A percentile compares a stretch with the other conserved stretches of the same genome.
Conservation (phyloP, 2,888 invertebrate genomes). For the Tineola bisselliella region DNA sequence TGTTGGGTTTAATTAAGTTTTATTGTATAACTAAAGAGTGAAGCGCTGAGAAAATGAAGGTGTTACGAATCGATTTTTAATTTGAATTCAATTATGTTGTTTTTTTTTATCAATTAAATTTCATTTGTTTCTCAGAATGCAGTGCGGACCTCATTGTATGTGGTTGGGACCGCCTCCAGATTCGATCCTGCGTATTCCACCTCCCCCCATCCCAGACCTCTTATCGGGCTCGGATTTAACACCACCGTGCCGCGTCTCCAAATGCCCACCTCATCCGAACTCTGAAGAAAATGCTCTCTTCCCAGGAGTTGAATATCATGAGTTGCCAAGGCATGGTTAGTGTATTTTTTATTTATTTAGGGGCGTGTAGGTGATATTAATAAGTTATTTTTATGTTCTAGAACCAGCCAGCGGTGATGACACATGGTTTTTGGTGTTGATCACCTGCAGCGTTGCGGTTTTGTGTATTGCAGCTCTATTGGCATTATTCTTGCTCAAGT, state of each 20-base stretch:
- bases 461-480: conserved; percentile 81
- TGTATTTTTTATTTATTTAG: not conserved
- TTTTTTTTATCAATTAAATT: too few relatives aligned
- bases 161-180: conserved; percentile 82
- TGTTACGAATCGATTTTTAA: not conserved
- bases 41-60: not conserved
- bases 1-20: not conserved
- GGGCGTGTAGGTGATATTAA: too few relatives aligned
- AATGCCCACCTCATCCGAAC: conserved; percentile 68
- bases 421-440: conserved; percentile 83
- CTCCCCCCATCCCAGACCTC: conserved; percentile 84
- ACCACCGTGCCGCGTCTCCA: conserved; percentile 73
- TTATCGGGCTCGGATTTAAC: conserved; percentile 69
- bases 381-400: conserved; percentile 22
- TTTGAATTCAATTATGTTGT: too few relatives aligned
- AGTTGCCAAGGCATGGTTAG: conserved; percentile 79
- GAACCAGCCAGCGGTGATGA: conserved; percentile 73
- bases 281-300: conserved; percentile 60
- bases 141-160: conserved; percentile 69
- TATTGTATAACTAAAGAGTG: not conserved
- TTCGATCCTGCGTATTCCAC: conserved; percentile 83
- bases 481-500: conserved; percentile 81
- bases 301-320: conserved; percentile 80
- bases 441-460: conserved; percentile 82
- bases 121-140: conserved; percentile 42